A percentile compares a stretch with the other conserved stretches of the same genome.
Conservation (phyloP, 2,113 vertebrate genomes). For the Sterna hirundo region DNA sequence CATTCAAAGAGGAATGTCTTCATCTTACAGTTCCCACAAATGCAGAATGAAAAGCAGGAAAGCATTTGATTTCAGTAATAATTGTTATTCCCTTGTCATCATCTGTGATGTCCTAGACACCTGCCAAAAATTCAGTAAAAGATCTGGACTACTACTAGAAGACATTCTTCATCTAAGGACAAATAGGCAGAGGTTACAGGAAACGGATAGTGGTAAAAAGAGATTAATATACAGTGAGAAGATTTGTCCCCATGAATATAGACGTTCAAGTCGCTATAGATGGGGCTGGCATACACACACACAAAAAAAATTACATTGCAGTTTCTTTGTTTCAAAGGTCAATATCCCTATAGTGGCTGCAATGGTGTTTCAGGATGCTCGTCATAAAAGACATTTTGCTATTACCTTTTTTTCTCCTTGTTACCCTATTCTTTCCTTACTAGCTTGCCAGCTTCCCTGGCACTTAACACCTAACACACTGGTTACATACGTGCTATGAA, state of each 20-base stretch:
- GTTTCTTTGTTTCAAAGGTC: background rate
- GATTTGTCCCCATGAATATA: background rate
- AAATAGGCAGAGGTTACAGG: background rate
- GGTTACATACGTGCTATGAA: background rate
- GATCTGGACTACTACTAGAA: background rate
- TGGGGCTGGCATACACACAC: background rate
- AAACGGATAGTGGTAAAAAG: background rate
- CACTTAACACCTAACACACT: background rate
- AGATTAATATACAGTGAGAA: background rate
- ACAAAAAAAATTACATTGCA: background rate
- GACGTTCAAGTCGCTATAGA: background rate
- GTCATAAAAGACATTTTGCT: background rate
- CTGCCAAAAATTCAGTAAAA: background rate
- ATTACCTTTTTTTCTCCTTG: background rate
- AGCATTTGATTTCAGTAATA: background rate
- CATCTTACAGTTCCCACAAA: background rate
- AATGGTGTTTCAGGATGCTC: background rate
- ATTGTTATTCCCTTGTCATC: background rate
- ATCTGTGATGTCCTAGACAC: background rate
- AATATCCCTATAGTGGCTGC: background rate
- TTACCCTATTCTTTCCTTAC: background rate
- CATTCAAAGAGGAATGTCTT: background rate
- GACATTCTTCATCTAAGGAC: background rate
- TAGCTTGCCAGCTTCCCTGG: background rate
- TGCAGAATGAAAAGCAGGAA: background rate